phyloP scores from a whole-genome alignment of 1,140 invertebrate genomes.

The Drosophila sucinea region DNA sequence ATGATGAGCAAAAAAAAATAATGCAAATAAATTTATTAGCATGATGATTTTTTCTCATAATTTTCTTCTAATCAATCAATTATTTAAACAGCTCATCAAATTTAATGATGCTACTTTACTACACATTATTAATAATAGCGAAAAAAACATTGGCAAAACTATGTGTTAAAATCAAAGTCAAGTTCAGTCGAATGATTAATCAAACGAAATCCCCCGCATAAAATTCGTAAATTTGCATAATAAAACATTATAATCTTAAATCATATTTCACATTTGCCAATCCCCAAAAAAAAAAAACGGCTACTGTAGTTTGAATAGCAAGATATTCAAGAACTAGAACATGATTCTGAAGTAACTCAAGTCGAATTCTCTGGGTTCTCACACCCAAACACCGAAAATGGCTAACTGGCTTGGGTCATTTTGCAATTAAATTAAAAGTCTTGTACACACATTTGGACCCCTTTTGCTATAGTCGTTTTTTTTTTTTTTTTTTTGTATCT shows the following conservation, averaged over 20 bases:
- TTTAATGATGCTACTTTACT: slow-evolving; percentile 43
- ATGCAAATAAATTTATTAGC: background rate
- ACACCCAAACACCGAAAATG: slow-evolving; percentile 3
- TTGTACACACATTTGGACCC: slow-evolving; percentile 26
- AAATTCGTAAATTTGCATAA: slow-evolving; percentile 32
- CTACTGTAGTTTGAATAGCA: slow-evolving; percentile 27
- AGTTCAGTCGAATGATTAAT: slow-evolving; percentile 64
- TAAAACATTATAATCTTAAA: slow-evolving; percentile 34
- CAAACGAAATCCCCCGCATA: slow-evolving; percentile 35
- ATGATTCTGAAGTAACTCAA: slow-evolving; percentile 14
- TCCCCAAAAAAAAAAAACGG: background rate
- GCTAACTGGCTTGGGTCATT: slow-evolving; percentile 31
- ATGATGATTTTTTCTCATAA: slow-evolving; percentile 12
- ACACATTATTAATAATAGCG: slow-evolving; percentile 21
- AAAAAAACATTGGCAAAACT: slow-evolving; percentile 17
- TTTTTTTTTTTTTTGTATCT: background rate
- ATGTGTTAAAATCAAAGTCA: slow-evolving; percentile 48
- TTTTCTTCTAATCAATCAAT: slow-evolving; percentile 39
- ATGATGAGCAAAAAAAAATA: background rate
- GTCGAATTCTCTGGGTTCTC: slow-evolving; percentile 24
- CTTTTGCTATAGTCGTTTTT: background rate
- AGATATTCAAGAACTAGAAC: slow-evolving; percentile 29
- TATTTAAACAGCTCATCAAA: slow-evolving; percentile 47
- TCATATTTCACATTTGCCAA: slow-evolving; percentile 5
- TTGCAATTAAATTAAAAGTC: slow-evolving; percentile 67